Conservation (phyloP, 2,797 vertebrate genomes). For the Sylvia borin region DNA sequence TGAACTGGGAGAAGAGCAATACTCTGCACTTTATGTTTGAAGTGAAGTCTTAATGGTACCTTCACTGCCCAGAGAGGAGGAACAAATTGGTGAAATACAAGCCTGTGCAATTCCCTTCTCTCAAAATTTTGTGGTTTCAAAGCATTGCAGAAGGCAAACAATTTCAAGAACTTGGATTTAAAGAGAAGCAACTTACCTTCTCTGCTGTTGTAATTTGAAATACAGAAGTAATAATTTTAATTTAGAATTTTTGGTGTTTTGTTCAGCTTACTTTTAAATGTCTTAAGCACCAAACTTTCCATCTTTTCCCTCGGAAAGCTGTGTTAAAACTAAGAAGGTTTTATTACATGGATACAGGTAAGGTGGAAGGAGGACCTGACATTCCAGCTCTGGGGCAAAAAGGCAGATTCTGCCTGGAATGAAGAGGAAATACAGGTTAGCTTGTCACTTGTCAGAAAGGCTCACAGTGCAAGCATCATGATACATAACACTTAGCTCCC, state of each 20-base stretch:
- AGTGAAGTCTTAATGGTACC: background rate
- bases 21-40: background rate
- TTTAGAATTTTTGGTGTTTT: background rate
- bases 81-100: background rate
- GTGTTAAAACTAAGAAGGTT: background rate
- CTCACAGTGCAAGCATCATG: background rate
- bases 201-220: background rate
- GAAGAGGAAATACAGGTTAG: background rate
- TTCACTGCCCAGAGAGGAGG: background rate
- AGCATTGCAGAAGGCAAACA: background rate
- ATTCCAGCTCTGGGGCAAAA: background rate
- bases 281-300: background rate
- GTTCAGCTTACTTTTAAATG: background rate
- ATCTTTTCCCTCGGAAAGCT: background rate
- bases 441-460: background rate
- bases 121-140: background rate
- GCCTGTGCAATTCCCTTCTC: background rate
- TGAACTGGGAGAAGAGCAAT: background rate
- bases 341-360: background rate
- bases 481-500: background rate
- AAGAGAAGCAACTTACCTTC: background rate
- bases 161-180: background rate
- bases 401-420: background rate
- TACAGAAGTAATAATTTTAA: background rate
- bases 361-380: background rate